Conservation (phyloP, 2,888 invertebrate genomes). For the Fabriciana adippe region DNA sequence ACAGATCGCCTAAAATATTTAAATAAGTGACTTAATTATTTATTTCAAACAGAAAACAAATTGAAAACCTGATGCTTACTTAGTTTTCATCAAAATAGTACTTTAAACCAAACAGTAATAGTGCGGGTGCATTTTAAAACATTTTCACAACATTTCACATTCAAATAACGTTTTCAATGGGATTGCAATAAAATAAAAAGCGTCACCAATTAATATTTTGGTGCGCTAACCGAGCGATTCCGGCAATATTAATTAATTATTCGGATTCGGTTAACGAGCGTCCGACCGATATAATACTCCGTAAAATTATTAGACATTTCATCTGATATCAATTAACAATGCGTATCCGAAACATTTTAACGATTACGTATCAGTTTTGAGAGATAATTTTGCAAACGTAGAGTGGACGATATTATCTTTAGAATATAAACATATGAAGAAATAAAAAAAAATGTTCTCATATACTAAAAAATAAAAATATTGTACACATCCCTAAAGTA, state of each 20-base stretch:
- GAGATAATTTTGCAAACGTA: slow-evolving; percentile 40
- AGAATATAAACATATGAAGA: too few species aligned
- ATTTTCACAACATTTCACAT: background rate
- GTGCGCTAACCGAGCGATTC: slow-evolving; percentile 23
- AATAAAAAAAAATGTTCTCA: too few species aligned
- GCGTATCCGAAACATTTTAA: slow-evolving; percentile 58
- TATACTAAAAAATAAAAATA: too few species aligned
- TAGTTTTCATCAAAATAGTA: too few species aligned
- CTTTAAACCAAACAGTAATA: too few species aligned
- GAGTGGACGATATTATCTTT: background rate
- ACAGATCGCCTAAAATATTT: too few species aligned
- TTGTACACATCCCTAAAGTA: too few species aligned
- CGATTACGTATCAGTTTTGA: slow-evolving; percentile 54
- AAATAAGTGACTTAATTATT: too few species aligned
- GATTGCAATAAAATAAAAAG: slow-evolving; percentile 26
- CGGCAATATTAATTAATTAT: slow-evolving; percentile 55
- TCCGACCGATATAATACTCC: slow-evolving; percentile 38
- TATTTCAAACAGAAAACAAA: too few species aligned
- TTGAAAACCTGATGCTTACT: too few species aligned
- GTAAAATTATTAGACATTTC: slow-evolving; percentile 55
- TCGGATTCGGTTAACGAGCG: slow-evolving; percentile 59
- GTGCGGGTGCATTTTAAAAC: too few species aligned
- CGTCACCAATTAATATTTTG: slow-evolving; percentile 35
- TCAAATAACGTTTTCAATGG: background rate
- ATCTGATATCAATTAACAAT: slow-evolving; percentile 62